Evolutionary conservation across 1,140 invertebrate species (phyloP), one percentile per base, ranked within the genome.

Genomic region (Drosophila guanche): DNA sequence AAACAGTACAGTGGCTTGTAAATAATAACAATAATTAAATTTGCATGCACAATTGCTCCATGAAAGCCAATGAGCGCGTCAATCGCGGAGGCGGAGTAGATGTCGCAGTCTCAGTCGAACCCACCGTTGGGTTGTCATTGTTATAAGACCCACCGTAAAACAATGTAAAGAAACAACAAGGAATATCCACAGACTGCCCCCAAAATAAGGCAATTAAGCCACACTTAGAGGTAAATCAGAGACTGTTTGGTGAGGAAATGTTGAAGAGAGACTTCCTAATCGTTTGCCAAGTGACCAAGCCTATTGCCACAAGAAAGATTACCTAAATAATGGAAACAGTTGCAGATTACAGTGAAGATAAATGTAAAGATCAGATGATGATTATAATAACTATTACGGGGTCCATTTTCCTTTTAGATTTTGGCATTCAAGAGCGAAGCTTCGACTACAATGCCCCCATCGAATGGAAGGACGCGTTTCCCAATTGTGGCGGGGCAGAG

Each of bases 21-120:
- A 85, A 85, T 88, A 85, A 85, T 85, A 81, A 85, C 69, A 85
- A 81, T 85, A 85, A 85, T 85, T 85, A 85, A 77, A 88, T 81
- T 88, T 70, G 84, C 83, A 85, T 85, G 74, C 81, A 61, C 81
- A 81, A 85, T 78, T 81, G 81, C 77, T 74, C 52, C 59, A 70
- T 57, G 54, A 67, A 67, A 75, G 37, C 57, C 57, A 75, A 77
- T 73, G 73, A 68, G 72, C 71, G 72, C 71, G 55, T 76, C 72
- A 76, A 59, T 67, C 53, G 75, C 42, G 33, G 51, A 53, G 71
- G 53, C 62, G 62, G 62, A 75, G 41, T 63, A 50, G 60, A 86
- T 81, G 72, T 69, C 81, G 65, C 51, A 75, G 71, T 73, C 55
- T 14, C 48, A 60, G 69, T 58, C 45, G 14, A 23, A 4, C 16